Evolutionary conservation across 2,888 invertebrate species (phyloP).

Genomic region (Drosophila parthenogenetica): DNA sequence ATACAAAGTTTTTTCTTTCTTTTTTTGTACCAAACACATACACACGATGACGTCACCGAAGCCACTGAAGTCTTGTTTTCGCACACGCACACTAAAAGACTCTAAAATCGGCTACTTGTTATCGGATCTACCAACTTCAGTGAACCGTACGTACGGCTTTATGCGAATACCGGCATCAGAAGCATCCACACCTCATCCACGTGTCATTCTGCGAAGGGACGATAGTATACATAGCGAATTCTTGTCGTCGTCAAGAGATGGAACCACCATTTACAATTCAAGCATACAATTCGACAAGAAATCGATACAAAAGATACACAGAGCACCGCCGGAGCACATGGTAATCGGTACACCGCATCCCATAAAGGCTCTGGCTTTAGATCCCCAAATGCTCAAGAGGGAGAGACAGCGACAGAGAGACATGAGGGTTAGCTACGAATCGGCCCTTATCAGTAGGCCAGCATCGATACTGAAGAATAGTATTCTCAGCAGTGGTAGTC

Average conservation of each 20-base stretch:
- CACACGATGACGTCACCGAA: not conserved
- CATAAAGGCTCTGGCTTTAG: slow-evolving; percentile 18
- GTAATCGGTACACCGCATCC: slow-evolving; percentile 31
- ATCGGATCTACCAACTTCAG: not conserved
- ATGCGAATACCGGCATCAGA: slow-evolving; percentile 2
- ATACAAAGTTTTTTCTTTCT: not conserved
- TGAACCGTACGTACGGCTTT: slow-evolving; percentile 2
- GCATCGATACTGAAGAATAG: slow-evolving; percentile 5
- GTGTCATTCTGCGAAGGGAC: not conserved
- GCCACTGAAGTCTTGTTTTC: not conserved
- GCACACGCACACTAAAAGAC: not conserved
- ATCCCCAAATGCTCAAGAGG: slow-evolving; percentile 8
- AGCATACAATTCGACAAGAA: slow-evolving; percentile 1
- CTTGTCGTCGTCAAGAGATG: not conserved
- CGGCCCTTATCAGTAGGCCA: not conserved
- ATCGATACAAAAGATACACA: not conserved
- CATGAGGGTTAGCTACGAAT: not conserved
- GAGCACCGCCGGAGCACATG: not conserved
- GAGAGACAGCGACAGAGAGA: not conserved
- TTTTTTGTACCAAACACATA: not conserved
- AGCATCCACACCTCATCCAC: slow-evolving; percentile 7
- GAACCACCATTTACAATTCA: not conserved
- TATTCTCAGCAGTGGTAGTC: not conserved
- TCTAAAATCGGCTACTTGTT: not conserved
- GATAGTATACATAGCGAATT: not conserved